Conservation (phyloP, 92 coral and sea anemone genomes). For the Phenganax marumi region DNA sequence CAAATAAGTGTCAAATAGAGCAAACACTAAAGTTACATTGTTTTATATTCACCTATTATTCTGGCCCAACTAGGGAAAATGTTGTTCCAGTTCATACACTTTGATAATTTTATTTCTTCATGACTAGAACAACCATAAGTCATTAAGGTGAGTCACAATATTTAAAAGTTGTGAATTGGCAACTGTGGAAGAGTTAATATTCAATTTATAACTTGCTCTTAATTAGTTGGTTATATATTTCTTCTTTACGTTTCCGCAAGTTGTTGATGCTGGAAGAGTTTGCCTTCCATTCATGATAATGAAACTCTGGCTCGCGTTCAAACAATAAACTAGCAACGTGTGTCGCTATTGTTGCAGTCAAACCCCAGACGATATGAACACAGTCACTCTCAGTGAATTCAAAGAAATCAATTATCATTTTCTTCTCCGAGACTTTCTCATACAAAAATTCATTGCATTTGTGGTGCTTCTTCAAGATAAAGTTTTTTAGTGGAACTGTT, state of each 20-base stretch:
- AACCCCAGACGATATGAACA: slow-evolving; percentile 69
- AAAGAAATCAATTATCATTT: slow-evolving; percentile 46
- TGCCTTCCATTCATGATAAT: slow-evolving; percentile 44
- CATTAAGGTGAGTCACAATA: too few relatives aligned
- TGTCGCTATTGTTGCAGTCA: slow-evolving; percentile 72
- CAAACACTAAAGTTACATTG: too few relatives aligned
- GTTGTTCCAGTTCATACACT: too few relatives aligned
- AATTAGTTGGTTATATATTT: neutral
- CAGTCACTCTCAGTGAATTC: slow-evolving; percentile 26
- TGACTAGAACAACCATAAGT: too few relatives aligned
- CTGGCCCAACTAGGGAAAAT: too few relatives aligned
- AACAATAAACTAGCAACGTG: slow-evolving; percentile 62
- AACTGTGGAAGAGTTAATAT: neutral
- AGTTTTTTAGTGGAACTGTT: slow-evolving; percentile 75
- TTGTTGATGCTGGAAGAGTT: neutral
- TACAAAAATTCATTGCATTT: neutral
- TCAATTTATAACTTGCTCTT: neutral
- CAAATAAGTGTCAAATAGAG: too few relatives aligned
- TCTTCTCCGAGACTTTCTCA: neutral
- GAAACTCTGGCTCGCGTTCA: slow-evolving; percentile 67
- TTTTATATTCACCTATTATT: too few relatives aligned
- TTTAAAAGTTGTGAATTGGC: neutral
- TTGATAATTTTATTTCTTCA: too few relatives aligned
- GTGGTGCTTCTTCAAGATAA: slow-evolving; percentile 55
- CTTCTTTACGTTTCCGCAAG: neutral